These are phyloP conservation scores for Platycheirus rosarum DNA, from an alignment of 2,888 invertebrate genomes.

Conservation along the genomic window DNA sequence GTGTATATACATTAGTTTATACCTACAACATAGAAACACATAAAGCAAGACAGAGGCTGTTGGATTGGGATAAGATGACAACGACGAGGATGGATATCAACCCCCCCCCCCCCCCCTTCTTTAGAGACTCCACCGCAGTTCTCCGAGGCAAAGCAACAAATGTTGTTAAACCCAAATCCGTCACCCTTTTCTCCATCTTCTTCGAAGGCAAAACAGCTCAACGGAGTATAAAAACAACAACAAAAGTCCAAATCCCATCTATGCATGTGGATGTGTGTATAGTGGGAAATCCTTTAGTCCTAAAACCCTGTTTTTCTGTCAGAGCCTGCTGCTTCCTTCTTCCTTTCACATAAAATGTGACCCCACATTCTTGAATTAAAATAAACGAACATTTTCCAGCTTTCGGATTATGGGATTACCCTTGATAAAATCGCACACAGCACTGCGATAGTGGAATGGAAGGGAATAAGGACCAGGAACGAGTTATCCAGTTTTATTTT, in stretches of 20 bases:
- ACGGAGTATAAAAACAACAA: conserved; percentile 12
- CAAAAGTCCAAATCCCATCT: conserved; percentile 53
- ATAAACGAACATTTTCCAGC: conserved; percentile 76
- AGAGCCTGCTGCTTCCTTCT: conserved; percentile 2
- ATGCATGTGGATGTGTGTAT: conserved; percentile 15
- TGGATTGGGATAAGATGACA: conserved; percentile 38
- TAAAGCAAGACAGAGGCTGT: conserved; percentile 11
- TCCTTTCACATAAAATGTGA: conserved; percentile 29
- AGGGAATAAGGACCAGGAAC: conserved; percentile 61
- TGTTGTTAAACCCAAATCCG: conserved; percentile 71
- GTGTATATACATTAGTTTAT: neutral
- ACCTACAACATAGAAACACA: neutral
- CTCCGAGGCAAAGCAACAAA: conserved; percentile 65
- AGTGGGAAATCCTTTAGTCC: conserved; percentile 47
- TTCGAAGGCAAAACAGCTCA: conserved; percentile 24
- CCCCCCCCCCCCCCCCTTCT: conserved; percentile 29
- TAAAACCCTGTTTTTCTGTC: conserved; percentile 33
- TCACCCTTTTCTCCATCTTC: conserved; percentile 55
- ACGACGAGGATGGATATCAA: conserved; percentile 37
- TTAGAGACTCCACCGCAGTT: conserved; percentile 40
- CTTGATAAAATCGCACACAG: conserved; percentile 72
- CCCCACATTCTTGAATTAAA: conserved; percentile 72
- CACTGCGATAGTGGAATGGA: neutral
- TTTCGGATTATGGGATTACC: conserved; percentile 76
- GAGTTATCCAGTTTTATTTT: conserved; percentile 76